Percentiles rank a stretch among this genome's conserved stretches.
phyloP scores from a whole-genome alignment of 2,113 vertebrate genomes.

The Mus spicilegus region DNA sequence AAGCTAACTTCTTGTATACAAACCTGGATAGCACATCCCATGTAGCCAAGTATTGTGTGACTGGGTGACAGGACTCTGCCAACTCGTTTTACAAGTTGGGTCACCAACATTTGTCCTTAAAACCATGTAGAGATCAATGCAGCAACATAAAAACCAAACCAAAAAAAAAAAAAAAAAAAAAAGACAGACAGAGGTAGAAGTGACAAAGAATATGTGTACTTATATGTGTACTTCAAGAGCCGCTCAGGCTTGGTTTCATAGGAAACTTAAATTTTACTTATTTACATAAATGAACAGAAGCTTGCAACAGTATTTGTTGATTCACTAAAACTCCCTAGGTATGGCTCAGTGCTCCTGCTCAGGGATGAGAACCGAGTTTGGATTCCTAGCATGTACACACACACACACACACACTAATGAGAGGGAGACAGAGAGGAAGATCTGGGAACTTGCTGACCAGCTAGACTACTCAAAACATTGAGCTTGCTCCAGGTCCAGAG shows the following conservation, averaged over 20 bases:
- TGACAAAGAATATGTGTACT: neutral
- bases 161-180: neutral
- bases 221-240: neutral
- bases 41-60: neutral
- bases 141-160: neutral
- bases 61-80: neutral
- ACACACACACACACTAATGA: neutral
- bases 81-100: neutral
- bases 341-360: neutral
- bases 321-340: neutral
- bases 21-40: neutral
- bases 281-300: neutral
- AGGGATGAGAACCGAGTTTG: too few species aligned
- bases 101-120: constrained; percentile 11
- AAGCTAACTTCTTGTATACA: neutral
- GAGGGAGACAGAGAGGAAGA: neutral
- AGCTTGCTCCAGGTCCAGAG: neutral
- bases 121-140: neutral
- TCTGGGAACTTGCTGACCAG: neutral
- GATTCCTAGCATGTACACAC: too few species aligned
- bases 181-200: neutral
- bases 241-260: neutral
- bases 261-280: neutral
- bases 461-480: neutral
- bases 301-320: neutral